Base-by-base conservation (phyloP, 1,140 invertebrate genomes). In the Aphaenogaster ashmeadi region DNA sequence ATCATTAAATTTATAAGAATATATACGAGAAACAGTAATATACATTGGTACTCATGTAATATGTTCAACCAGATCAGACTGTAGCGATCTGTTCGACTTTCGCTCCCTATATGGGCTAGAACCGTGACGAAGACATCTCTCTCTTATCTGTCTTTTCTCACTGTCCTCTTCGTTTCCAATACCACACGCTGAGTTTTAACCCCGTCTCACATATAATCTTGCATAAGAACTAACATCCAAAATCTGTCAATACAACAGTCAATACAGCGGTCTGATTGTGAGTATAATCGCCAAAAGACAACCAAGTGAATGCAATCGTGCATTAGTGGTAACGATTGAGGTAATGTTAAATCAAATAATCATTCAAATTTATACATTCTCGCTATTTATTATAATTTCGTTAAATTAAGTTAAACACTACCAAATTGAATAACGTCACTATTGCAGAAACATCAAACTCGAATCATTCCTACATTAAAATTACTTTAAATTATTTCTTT, bases 81-180 rank as follows among this genome's bases (percentile, higher is more conserved):
- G 47, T 75, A 74, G 52, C 88, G 78, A 84, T 89, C 91, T 89
- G 91, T 94, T 92, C 91, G 91, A 95, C 94, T 95, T 95, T 95
- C 94, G 93, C 94, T 94, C 94, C 94, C 90, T 95, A 95, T 94
- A 95, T 94, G 94, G 94, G 54, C 89, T 93, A 94, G 85, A 91
- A 88, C 88, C 88, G 58, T 81, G 91, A 91, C 84, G 87, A 91
- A 87, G 75, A 92, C 90, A 91, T 92, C 85, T 92, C 86, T 91
- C 71, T 66, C 38, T 21, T 15, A 86, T 88, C 72, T 88, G 78
- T 44, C 88, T 87, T 87, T 83, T 78, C 67, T 86, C 58, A 52
- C 52, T 79, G 15, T 60, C 64, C 66, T 85, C 47, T 69, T 52
- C 50, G 44, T 13, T 11, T 47, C 11, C 47, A 74, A 52, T n/a